phyloP scores from a whole-genome alignment of 2,113 vertebrate genomes.

The Entomyzon cyanotis region DNA sequence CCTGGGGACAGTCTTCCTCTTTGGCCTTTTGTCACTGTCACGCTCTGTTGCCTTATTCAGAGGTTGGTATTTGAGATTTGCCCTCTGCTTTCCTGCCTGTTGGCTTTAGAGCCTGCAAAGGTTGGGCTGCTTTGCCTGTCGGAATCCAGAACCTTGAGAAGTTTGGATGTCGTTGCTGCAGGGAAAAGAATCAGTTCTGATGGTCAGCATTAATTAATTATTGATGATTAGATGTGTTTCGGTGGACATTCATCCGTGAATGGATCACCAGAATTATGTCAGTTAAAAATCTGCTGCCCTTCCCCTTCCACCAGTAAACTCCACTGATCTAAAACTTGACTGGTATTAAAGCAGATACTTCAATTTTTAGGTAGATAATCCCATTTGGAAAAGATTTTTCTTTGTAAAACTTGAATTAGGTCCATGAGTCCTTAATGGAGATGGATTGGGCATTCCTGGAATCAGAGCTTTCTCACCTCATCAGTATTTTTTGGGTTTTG shows the following conservation, averaged over 20 bases:
- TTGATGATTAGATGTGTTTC: neutral
- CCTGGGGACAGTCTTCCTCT: slow-evolving; percentile 83
- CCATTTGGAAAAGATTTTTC: neutral
- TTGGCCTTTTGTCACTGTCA: slow-evolving; percentile 88
- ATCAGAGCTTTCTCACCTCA: neutral
- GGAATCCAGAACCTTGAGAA: fast-evolving
- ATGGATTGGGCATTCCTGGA: neutral
- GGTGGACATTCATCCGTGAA: fast-evolving
- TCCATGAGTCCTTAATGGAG: neutral
- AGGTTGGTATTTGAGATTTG: slow-evolving; percentile 74
- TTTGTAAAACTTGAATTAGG: neutral
- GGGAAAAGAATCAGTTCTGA: neutral
- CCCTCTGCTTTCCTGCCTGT: neutral
- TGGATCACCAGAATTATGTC: neutral
- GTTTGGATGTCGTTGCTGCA: neutral
- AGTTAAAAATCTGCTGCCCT: neutral
- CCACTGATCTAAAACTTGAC: neutral
- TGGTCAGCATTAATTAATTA: neutral
- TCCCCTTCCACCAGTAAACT: neutral
- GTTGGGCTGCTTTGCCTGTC: neutral
- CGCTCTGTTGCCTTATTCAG: slow-evolving; percentile 93
- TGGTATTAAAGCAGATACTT: neutral
- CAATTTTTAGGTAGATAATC: neutral
- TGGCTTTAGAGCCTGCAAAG: neutral
- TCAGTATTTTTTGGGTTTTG: neutral